Conservation (phyloP, 2,888 invertebrate genomes). For the Pollenia amentaria region DNA sequence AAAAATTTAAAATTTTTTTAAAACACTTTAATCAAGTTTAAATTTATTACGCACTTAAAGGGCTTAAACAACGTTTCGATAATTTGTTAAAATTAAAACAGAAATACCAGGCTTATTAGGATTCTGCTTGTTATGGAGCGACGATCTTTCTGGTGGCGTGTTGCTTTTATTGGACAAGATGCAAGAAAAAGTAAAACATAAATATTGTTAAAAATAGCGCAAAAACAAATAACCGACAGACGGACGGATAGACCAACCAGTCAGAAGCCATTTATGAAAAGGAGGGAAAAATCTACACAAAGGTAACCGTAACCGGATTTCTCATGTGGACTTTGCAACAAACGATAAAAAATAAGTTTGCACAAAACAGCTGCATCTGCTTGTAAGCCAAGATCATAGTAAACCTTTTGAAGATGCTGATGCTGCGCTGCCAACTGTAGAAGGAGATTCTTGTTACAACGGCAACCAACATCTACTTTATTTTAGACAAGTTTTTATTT, state of each 20-base stretch:
- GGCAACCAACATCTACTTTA: constrained; percentile 12
- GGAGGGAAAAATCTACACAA: constrained; percentile 47
- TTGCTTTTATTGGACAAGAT: constrained; percentile 13
- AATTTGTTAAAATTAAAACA: constrained; percentile 60
- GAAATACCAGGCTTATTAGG: constrained; percentile 56
- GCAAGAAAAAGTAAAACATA: constrained; percentile 47
- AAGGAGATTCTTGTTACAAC: constrained; percentile 48
- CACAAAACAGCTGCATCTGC: constrained; percentile 49
- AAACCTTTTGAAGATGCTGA: constrained; percentile 42
- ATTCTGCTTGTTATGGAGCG: constrained; percentile 9
- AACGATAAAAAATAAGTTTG: constrained; percentile 12
- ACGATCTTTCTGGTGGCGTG: not conserved
- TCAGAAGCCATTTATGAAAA: constrained; percentile 23
- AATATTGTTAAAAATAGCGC: constrained; percentile 68
- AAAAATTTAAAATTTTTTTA: no score
- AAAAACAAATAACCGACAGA: constrained; percentile 29
- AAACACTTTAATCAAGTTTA: not conserved
- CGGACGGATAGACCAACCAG: constrained; percentile 31
- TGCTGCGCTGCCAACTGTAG: constrained; percentile 13
- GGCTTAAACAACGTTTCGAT: constrained; percentile 15
- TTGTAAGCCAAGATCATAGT: constrained; percentile 19
- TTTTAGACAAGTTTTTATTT: constrained; percentile 68
- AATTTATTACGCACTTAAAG: constrained; percentile 3
- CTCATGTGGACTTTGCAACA: constrained; percentile 52
- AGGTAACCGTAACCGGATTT: constrained; percentile 66